Evolutionary conservation across 2,113 vertebrate genomes (phyloP).

Genomic region (Apaloderma vittatum): DNA sequence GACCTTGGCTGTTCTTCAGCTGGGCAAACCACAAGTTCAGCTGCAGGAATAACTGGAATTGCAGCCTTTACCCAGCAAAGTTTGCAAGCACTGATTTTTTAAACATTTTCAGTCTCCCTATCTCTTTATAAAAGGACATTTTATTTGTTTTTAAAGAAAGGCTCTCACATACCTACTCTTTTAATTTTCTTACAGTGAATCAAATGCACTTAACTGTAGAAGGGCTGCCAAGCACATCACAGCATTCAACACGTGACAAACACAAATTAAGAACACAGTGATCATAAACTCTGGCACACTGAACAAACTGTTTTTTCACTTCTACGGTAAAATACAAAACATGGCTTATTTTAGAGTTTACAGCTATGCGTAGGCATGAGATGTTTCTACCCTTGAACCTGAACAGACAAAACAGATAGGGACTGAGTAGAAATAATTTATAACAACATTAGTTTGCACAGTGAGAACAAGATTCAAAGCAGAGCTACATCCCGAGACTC

Average conservation of each 20-base stretch:
- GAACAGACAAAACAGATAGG: background rate
- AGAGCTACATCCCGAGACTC: background rate
- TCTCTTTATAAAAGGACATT: background rate
- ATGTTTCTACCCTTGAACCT: background rate
- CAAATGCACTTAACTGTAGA: background rate
- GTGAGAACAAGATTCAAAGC: background rate
- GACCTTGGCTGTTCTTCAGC: slow-evolving; percentile 3
- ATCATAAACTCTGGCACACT: background rate
- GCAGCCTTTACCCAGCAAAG: background rate
- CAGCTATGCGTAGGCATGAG: background rate
- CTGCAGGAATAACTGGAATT: slow-evolving; percentile 25
- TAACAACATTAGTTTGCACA: background rate
- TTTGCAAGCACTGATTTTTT: background rate
- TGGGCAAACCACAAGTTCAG: background rate
- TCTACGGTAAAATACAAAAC: background rate
- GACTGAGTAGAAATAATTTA: background rate
- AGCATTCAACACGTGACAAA: background rate
- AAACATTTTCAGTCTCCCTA: background rate
- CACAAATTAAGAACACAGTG: background rate
- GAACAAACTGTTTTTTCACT: background rate
- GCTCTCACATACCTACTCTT: background rate
- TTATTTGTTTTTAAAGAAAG: background rate
- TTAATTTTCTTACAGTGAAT: background rate
- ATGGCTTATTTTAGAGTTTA: background rate
- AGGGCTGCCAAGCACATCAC: background rate